Conservation (phyloP, 1,140 invertebrate genomes). For the Brachionus rotundiformis region DNA sequence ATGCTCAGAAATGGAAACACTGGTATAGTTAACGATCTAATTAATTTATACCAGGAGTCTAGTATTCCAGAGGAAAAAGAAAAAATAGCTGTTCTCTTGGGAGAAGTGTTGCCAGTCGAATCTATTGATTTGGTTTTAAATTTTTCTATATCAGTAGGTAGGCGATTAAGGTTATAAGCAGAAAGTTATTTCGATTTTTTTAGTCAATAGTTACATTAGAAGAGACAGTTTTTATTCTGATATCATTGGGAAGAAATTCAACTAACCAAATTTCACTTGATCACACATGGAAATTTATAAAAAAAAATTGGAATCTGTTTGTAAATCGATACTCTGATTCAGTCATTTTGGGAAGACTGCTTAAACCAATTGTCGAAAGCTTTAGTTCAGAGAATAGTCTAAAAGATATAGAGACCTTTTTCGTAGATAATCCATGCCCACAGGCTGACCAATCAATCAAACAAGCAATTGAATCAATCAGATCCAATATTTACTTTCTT, state of each 20-base stretch:
- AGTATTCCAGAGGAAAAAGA: constrained; percentile 90
- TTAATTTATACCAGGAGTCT: constrained; percentile 73
- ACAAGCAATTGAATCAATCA: constrained; percentile 83
- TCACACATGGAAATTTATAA: constrained; percentile 85
- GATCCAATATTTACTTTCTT: constrained; percentile 82
- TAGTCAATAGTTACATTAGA: constrained; percentile 85
- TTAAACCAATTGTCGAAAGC: constrained; percentile 77
- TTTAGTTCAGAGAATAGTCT: constrained; percentile 75
- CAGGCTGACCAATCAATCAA: constrained; percentile 77
- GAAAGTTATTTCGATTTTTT: constrained; percentile 53
- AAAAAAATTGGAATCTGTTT: constrained; percentile 76
- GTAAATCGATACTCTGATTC: constrained; percentile 76
- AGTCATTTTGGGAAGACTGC: constrained; percentile 70
- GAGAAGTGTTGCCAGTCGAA: constrained; percentile 70
- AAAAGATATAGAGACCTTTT: constrained; percentile 68
- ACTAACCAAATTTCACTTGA: constrained; percentile 74
- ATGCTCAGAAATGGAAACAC: constrained; percentile 13
- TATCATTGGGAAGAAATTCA: constrained; percentile 70
- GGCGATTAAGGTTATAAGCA: neutral
- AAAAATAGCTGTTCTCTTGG: constrained; percentile 78
- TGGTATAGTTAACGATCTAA: constrained; percentile 1
- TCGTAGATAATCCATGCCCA: constrained; percentile 73
- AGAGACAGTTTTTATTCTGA: constrained; percentile 84
- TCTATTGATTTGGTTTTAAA: constrained; percentile 78
- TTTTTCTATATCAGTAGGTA: constrained; percentile 74